Percentiles rank a stretch among this genome's conserved stretches.
Evolutionary conservation across 2,888 invertebrate genomes (phyloP).

Genomic region (Diploptera punctata): DNA sequence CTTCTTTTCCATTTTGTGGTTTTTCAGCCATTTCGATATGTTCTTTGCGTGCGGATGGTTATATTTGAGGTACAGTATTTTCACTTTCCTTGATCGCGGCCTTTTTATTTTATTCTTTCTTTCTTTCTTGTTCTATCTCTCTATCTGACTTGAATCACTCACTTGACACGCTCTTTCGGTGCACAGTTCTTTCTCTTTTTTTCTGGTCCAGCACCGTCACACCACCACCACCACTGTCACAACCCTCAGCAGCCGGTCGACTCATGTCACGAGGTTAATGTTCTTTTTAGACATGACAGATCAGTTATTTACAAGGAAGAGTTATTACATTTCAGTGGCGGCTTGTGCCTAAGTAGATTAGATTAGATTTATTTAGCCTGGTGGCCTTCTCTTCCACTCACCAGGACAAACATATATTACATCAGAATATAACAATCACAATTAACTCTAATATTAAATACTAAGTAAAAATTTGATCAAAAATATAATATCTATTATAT

Average conservation of each 20-base stretch:
- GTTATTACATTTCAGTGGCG: too few relatives aligned
- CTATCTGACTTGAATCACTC: not conserved
- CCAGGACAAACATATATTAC: too few relatives aligned
- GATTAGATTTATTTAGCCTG: too few relatives aligned
- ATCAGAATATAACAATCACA: too few relatives aligned
- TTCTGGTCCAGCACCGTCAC: not conserved
- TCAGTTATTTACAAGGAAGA: too few relatives aligned
- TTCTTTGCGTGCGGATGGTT: slow-evolving; percentile 88
- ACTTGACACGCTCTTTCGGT: not conserved
- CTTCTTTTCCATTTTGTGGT: slow-evolving; percentile 44
- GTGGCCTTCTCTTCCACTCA: too few relatives aligned
- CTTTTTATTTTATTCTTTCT: slow-evolving; percentile 36
- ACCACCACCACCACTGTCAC: not conserved
- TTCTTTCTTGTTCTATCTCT: slow-evolving; percentile 15
- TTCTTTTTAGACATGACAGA: too few relatives aligned
- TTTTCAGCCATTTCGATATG: slow-evolving; percentile 81
- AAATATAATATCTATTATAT: too few relatives aligned
- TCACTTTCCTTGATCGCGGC: slow-evolving; percentile 44
- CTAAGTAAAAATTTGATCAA: too few relatives aligned
- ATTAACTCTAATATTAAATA: too few relatives aligned
- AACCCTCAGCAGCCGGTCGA: not conserved
- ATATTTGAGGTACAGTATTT: slow-evolving; percentile 77
- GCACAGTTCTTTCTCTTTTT: slow-evolving; percentile 20
- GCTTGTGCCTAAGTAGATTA: too few relatives aligned
- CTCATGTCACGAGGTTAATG: too few relatives aligned